phyloP scores from a whole-genome alignment of 2,797 vertebrate species.

The Sylvilagus floridanus region DNA sequence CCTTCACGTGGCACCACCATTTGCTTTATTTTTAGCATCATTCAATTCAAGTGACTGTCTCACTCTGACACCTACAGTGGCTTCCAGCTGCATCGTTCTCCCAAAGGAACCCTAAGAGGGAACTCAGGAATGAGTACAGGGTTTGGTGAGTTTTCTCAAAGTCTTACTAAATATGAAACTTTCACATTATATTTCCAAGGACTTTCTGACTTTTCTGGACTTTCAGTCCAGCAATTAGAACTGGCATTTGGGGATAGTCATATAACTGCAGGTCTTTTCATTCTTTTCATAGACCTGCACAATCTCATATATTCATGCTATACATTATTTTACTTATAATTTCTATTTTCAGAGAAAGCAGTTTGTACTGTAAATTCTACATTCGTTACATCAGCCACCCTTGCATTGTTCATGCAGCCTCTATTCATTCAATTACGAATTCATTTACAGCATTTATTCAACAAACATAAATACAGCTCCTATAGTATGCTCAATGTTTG shows the following conservation, averaged over 20 bases:
- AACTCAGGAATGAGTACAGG: background rate
- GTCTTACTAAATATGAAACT: slow-evolving; percentile 32
- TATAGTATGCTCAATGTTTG: background rate
- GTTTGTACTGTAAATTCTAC: background rate
- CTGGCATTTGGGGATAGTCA: slow-evolving; percentile 44
- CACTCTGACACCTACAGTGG: slow-evolving; percentile 38
- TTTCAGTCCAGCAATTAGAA: slow-evolving; percentile 1
- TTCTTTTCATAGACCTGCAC: background rate
- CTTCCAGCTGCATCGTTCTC: slow-evolving; percentile 10
- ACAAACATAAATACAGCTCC: background rate
- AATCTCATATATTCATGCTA: slow-evolving; percentile 20
- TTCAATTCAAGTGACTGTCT: slow-evolving; percentile 39
- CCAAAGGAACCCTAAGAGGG: background rate
- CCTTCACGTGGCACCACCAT: background rate
- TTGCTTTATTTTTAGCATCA: slow-evolving; percentile 76
- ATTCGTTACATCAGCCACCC: background rate
- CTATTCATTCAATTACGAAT: background rate
- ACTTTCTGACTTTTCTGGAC: too few species aligned
- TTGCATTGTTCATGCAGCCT: background rate
- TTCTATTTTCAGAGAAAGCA: background rate
- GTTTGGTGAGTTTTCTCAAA: slow-evolving; percentile 19
- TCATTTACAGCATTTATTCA: background rate
- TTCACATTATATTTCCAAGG: background rate
- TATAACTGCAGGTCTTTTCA: background rate
- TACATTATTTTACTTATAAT: background rate